Base-by-base conservation (phyloP, 1,140 invertebrate genomes). In the Pararge aegeria region DNA sequence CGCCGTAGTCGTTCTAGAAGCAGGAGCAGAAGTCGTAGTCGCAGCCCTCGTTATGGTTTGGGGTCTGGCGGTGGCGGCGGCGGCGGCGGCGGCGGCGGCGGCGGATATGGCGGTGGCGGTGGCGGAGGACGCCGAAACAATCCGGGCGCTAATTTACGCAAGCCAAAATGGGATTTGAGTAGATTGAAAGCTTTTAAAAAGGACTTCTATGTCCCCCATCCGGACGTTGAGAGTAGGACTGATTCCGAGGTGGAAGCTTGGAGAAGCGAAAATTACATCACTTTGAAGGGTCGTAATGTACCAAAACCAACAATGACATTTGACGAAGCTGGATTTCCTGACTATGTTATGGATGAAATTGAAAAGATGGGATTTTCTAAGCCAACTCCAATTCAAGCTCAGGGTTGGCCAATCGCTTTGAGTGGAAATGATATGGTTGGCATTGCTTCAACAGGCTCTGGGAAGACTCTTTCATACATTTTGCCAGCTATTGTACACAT, bases 391-490 rank as follows among this genome's bases (percentile, higher is more conserved):
- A 98, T 98, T 73, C 96, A 98, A 89, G 93, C 95, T 10, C 95
- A 97, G 87, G 95, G 96, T 19, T 98, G 97, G 97, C 97, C 97
- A 1, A 97, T 98, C 70, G 97, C 97, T 49, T 87, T 99, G 21
- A 96, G 95, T 87, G 98, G 98, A 20, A 91, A 94, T 73, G 97
- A 99, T 89, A 94, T 98, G 93, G 96, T 98, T 2, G 98, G 97
- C 27, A 98, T 99, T 69, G 98, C 98, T 40, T 97, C 97, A 58
- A 98, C 97, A n/a, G 97, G 97, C 21, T 98, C 96, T 34, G 97
- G 97, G 38, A 98, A 98, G 90, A 98, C 97, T 3, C 83, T 98
- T 2, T 96, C 96, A 29, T 96, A 96, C 72, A 94, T 95, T 63
- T 78, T 96, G 53, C 95, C 95, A 16, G 95, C 95, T 5, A 97